Conservation (phyloP, 2,797 vertebrate species). For the Eulemur albifrons region DNA sequence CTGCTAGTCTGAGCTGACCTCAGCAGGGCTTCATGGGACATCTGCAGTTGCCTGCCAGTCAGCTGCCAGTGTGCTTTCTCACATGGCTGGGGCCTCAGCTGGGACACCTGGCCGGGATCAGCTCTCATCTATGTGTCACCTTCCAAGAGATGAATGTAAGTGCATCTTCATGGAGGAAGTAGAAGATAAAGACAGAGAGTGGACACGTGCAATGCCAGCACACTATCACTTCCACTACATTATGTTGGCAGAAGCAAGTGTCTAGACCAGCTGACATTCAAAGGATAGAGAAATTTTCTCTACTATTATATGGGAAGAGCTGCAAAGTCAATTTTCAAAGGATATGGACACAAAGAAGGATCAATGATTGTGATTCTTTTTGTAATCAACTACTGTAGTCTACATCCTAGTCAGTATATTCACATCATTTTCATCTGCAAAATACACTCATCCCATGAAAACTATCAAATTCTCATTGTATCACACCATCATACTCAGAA, state of each 20-base stretch:
- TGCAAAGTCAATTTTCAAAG: background rate
- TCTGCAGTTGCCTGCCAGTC: background rate
- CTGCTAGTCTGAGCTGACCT: background rate
- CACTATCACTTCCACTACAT: too few relatives aligned
- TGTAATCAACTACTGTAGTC: background rate
- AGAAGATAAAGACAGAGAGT: background rate
- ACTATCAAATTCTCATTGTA: background rate
- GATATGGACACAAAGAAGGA: background rate
- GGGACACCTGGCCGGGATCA: background rate
- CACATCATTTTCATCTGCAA: background rate
- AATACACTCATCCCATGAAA: background rate
- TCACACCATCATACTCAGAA: background rate
- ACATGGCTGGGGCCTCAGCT: background rate
- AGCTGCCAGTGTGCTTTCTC: background rate
- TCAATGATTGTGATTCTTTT: background rate
- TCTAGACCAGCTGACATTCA: background rate
- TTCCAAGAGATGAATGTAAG: background rate
- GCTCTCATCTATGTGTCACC: background rate
- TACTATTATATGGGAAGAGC: background rate
- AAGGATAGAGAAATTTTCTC: background rate
- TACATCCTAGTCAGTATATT: background rate
- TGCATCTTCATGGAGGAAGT: background rate
- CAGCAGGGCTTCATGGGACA: background rate
- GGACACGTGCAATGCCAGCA: rapidly evolving
- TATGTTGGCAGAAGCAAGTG: background rate